Base-by-base conservation (phyloP, 1,140 invertebrate species). In the Sarcophaga peregrina region DNA sequence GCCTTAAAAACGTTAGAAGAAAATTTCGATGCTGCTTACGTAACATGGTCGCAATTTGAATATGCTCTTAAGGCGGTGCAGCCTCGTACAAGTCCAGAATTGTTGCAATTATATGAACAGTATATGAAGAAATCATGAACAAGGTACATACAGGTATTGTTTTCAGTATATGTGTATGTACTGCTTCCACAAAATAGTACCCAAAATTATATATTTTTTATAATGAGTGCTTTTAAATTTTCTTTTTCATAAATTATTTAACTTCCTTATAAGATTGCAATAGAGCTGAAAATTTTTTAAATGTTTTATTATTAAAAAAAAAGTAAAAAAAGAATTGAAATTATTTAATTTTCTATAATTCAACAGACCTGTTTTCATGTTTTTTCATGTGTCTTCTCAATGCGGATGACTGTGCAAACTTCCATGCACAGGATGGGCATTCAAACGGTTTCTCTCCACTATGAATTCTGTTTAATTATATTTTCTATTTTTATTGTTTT, bases 1-100 rank as follows among this genome's bases (percentile, higher is more conserved):
- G 96, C 95, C 0, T 91, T 97, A 87, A 92, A 92, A 88, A 95
- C 96, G 10, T 89, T 98, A 58, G 93, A 96, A 87, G 95, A 96
- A 86, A 91, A 94, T 87, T 91, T 96, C 0, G 86, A 94, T 37
- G 92, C 92, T 17, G 80, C 89, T 25, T 68, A 85, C 82, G 92
- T 96, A 82, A 84, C 91, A 75, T 86, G 90, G 85, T 84, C 86
- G 86, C 94, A 98, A 91, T 97, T 98, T 90, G 88, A 92, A 68
- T 86, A 90, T 37, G 95, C 96, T 11, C 91, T 98, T 8, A 86
- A 91, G 37, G 88, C 92, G 62, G 93, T 97, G 0, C 92, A 91
- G 46, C 96, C 97, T 10, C 92, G 96, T 86, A 97, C 95, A 4
- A 93, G 94, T 82, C 75, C 89, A 8, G 92, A 92, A 78, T 91